Evolutionary conservation across 2,113 vertebrate species (phyloP).

Genomic region (Tachycineta bicolor): DNA sequence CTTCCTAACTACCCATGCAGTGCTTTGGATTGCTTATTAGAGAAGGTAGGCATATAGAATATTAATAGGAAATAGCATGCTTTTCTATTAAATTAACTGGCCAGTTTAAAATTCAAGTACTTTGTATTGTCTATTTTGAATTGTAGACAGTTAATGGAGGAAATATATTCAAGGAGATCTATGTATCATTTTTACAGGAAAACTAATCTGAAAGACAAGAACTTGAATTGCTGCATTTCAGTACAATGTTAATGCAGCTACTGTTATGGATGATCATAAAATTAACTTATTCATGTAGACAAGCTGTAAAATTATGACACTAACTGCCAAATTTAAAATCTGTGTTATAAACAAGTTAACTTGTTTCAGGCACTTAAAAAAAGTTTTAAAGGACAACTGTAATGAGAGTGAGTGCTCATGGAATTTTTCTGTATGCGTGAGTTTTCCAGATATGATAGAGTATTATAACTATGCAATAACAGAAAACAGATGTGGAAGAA

Average conservation of each 20-base stretch:
- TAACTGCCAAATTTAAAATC: constrained; percentile 57
- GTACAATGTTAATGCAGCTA: constrained; percentile 42
- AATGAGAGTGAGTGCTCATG: neutral
- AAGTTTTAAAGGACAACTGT: neutral
- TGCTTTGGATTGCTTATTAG: constrained; percentile 57
- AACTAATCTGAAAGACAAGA: constrained; percentile 29
- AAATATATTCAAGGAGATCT: constrained; percentile 51
- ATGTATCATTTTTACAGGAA: constrained; percentile 48
- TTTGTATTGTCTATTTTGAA: constrained; percentile 10
- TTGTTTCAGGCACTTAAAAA: constrained; percentile 21
- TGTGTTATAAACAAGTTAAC: constrained; percentile 43
- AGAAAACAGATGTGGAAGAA: neutral
- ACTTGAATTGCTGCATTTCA: constrained; percentile 41
- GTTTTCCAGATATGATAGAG: neutral
- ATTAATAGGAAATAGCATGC: constrained; percentile 26
- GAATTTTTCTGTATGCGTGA: neutral
- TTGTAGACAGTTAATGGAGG: constrained; percentile 23
- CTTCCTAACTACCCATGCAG: neutral
- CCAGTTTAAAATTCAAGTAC: constrained; percentile 42
- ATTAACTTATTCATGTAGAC: constrained; percentile 32
- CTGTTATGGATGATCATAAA: constrained; percentile 8
- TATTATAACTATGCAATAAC: neutral
- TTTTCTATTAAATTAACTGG: constrained; percentile 48
- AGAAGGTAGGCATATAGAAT: constrained; percentile 40
- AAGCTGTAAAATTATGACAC: neutral